Conservation (phyloP, 2,888 invertebrate species). For the Podotricha telesiphe region DNA sequence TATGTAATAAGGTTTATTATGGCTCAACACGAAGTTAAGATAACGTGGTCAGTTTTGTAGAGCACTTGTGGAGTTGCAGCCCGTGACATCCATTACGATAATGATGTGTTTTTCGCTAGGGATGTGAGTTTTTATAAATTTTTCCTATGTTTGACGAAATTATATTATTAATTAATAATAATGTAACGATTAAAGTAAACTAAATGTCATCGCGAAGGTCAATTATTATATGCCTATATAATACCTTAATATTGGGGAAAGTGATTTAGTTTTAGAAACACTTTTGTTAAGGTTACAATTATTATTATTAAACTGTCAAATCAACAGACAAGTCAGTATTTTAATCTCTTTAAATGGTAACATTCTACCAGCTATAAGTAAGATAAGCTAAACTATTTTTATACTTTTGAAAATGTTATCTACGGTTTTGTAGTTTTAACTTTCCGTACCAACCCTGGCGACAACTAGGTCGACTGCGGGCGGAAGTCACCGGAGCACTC, state of each 20-base stretch:
- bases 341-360: too few species aligned
- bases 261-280: too few species aligned
- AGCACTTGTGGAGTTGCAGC: slow-evolving; percentile 75
- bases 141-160: neutral
- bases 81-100: slow-evolving; percentile 82
- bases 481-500: slow-evolving; percentile 67
- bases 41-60: slow-evolving; percentile 63
- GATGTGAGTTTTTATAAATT: slow-evolving; percentile 49
- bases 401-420: neutral
- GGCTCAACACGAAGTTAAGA: slow-evolving; percentile 28
- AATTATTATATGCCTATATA: too few species aligned
- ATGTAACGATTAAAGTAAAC: too few species aligned
- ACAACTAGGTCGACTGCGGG: slow-evolving; percentile 51
- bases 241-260: too few species aligned
- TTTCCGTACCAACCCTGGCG: slow-evolving; percentile 43
- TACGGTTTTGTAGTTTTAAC: neutral
- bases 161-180: neutral
- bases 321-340: too few species aligned
- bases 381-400: too few species aligned
- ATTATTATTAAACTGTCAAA: too few species aligned
- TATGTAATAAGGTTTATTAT: slow-evolving; percentile 47
- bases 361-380: too few species aligned
- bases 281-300: too few species aligned
- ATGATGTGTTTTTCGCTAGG: slow-evolving; percentile 73
- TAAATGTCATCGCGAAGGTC: too few species aligned